Conservation (phyloP, 2,797 vertebrate genomes). For the Adelosebastes latens region DNA sequence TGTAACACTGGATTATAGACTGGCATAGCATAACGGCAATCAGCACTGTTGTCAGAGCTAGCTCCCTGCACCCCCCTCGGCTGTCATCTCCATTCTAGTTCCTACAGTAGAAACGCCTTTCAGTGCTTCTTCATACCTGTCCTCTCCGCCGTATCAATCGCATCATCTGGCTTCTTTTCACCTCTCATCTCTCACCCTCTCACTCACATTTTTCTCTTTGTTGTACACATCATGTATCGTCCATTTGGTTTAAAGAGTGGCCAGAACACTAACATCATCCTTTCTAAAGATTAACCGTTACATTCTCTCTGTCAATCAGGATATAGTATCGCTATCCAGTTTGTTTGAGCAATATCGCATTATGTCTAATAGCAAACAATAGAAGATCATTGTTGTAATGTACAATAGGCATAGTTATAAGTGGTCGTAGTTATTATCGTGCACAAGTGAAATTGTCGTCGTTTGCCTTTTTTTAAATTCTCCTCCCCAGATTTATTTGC, state of each 20-base stretch:
- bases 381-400: constrained; percentile 74
- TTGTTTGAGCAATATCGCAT: constrained; percentile 68
- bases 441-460: constrained; percentile 74
- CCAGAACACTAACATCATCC: constrained; percentile 36
- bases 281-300: constrained; percentile 30
- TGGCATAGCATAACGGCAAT: constrained; percentile 72
- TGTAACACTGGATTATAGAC: constrained; percentile 72
- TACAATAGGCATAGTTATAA: constrained; percentile 77
- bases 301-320: constrained; percentile 52
- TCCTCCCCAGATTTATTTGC: constrained; percentile 70
- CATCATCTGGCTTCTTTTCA: constrained; percentile 50
- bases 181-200: constrained; percentile 53
- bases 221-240: constrained; percentile 28
- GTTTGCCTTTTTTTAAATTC: constrained; percentile 66
- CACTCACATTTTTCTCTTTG: constrained; percentile 40
- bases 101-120: constrained; percentile 57
- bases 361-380: constrained; percentile 70
- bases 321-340: constrained; percentile 58
- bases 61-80: constrained; percentile 50
- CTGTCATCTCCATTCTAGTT: constrained; percentile 53
- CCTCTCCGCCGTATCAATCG: constrained; percentile 17
- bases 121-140: constrained; percentile 57
- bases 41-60: constrained; percentile 71
- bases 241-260: constrained; percentile 10
- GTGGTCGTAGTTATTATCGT: constrained; percentile 76